Evolutionary conservation across 2,888 invertebrate species (phyloP).

Genomic region (Ellobium chinense): DNA sequence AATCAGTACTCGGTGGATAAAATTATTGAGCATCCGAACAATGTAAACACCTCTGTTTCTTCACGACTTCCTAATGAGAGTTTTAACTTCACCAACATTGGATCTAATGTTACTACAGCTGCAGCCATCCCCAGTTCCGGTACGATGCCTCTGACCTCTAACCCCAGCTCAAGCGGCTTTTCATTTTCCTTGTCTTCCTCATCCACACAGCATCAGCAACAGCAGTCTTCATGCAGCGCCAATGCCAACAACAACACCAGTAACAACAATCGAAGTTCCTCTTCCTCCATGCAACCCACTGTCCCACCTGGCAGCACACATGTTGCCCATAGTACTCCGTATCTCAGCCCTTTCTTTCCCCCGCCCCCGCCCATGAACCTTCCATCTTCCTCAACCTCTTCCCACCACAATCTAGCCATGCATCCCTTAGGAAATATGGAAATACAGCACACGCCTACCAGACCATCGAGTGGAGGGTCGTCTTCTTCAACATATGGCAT

Average conservation of each 20-base stretch:
- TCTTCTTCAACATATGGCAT: conserved; percentile 17
- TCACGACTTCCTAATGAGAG: conserved; percentile 20
- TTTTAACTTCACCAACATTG: conserved; percentile 36
- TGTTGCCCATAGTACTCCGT: conserved; percentile 22
- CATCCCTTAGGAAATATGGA: conserved; percentile 48
- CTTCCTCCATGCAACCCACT: conserved; percentile 8
- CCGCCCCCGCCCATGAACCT: conserved; percentile 31
- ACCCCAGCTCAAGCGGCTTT: conserved; percentile 23
- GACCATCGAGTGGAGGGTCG: conserved; percentile 29
- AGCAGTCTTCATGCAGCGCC: conserved; percentile 43
- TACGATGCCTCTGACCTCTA: conserved; percentile 38
- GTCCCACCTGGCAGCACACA: conserved; percentile 7
- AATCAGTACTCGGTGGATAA: conserved; percentile 44
- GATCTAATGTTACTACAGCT: conserved; percentile 29
- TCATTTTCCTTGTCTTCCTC: conserved; percentile 38
- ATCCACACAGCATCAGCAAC: conserved; percentile 5
- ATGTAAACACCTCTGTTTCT: not conserved
- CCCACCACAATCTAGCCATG: conserved; percentile 38
- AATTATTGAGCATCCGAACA: conserved; percentile 42
- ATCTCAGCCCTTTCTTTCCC: conserved; percentile 34
- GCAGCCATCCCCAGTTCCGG: conserved; percentile 21
- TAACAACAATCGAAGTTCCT: conserved; percentile 3
- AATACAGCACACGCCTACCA: conserved; percentile 37
- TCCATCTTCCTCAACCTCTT: conserved; percentile 16
- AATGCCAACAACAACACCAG: conserved; percentile 19